Conservation (phyloP, 2,888 invertebrate genomes). For the Euclidia mi region DNA sequence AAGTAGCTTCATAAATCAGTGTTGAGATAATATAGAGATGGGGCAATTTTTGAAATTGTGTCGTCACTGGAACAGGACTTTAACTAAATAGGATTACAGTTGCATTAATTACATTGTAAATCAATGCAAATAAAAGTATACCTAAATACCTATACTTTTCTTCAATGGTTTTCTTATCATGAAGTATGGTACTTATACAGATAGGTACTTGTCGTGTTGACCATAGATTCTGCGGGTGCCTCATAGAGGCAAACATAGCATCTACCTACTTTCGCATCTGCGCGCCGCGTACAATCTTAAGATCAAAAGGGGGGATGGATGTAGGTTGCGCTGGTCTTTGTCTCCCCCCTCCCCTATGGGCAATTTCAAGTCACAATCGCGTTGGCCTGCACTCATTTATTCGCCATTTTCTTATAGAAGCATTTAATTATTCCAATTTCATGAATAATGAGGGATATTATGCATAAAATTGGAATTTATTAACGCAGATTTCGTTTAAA, state of each 20-base stretch:
- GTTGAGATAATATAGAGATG: too few species aligned
- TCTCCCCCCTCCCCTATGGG: constrained; percentile 66
- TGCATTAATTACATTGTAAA: too few species aligned
- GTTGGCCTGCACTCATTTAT: constrained; percentile 58
- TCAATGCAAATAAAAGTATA: too few species aligned
- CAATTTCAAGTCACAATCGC: constrained; percentile 67
- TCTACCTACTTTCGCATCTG: constrained; percentile 62
- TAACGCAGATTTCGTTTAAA: constrained; percentile 16
- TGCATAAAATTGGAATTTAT: constrained; percentile 31
- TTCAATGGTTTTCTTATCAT: too few species aligned
- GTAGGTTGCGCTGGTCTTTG: constrained; percentile 80
- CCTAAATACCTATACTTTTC: too few species aligned
- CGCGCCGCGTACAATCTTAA: constrained; percentile 36
- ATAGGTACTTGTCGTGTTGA: too few species aligned
- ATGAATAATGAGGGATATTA: constrained; percentile 24
- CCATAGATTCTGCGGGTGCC: neutral
- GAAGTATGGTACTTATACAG: too few species aligned
- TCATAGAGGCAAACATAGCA: constrained; percentile 11
- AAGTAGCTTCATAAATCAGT: constrained; percentile 12
- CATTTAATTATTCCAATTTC: constrained; percentile 39
- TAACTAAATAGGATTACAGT: too few species aligned
- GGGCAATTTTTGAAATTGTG: too few species aligned
- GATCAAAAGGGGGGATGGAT: constrained; percentile 79
- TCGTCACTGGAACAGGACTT: too few species aligned
- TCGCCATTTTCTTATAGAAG: constrained; percentile 32